Evolutionary conservation across 2,888 invertebrate genomes (phyloP).

Genomic region (Margaritifera margaritifera): DNA sequence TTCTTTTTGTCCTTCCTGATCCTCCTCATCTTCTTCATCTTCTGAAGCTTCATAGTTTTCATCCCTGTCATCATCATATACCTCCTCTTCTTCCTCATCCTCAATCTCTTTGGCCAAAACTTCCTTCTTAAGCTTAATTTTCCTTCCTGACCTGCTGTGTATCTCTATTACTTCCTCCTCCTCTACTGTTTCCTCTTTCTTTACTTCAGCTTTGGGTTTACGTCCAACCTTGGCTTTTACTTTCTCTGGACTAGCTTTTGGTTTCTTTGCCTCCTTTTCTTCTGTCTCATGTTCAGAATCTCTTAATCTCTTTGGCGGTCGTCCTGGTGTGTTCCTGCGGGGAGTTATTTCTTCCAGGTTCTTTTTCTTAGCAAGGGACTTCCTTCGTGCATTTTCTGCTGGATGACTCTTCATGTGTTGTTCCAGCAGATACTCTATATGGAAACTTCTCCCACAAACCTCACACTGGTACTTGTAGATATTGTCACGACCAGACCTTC

Average conservation of each 20-base stretch:
- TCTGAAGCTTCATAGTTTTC: conserved; percentile 7
- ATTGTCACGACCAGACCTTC: too few species aligned
- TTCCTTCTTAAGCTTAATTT: too few species aligned
- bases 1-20: neutral
- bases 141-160: too few species aligned
- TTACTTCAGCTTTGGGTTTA: conserved; percentile 6
- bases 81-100: conserved; percentile 11
- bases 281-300: too few species aligned
- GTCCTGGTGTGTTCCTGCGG: too few species aligned
- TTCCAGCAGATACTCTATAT: conserved; percentile 16
- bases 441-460: conserved; percentile 22
- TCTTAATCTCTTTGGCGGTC: too few species aligned
- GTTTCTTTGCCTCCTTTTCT: too few species aligned
- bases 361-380: too few species aligned
- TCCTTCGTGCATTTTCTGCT: neutral
- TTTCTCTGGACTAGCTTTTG: too few species aligned
- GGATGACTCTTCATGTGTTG: conserved; percentile 21
- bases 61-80: conserved; percentile 10
- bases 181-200: conserved; percentile 6
- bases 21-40: conserved; percentile 1
- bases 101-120: neutral
- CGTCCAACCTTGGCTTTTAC: neutral
- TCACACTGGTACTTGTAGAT: conserved; percentile 17
- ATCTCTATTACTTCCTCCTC: conserved; percentile 10
- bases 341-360: too few species aligned